These are phyloP conservation scores for Eumaeus atala DNA, from an alignment of 1,140 invertebrate species.

Conservation along the genomic window DNA sequence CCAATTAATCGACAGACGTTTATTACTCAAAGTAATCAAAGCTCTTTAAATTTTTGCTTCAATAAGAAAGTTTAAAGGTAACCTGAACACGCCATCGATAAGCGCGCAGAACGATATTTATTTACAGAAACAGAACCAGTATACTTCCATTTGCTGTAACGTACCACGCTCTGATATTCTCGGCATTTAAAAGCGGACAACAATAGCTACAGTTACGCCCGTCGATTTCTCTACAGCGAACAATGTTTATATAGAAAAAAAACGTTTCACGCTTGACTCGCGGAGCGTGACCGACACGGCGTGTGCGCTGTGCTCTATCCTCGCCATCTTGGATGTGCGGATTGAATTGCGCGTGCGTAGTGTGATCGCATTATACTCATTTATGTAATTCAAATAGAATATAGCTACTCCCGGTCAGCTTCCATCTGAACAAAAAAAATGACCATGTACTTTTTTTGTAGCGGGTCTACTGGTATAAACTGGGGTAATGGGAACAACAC, in stretches of 20 bases:
- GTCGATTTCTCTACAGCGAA: constrained; percentile 71
- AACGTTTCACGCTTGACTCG: constrained; percentile 51
- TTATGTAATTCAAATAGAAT: too few species aligned
- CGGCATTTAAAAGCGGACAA: constrained; percentile 58
- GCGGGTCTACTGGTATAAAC: too few species aligned
- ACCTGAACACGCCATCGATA: too few species aligned
- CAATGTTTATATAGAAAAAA: constrained; percentile 72
- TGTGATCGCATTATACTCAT: too few species aligned
- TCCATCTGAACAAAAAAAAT: too few species aligned
- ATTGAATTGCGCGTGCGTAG: constrained; percentile 45
- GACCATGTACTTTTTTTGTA: too few species aligned
- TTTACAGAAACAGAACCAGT: constrained; percentile 19
- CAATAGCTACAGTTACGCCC: constrained; percentile 65
- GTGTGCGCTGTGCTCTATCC: constrained; percentile 66
- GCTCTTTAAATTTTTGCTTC: not conserved
- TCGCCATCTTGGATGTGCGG: constrained; percentile 63
- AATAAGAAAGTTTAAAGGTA: constrained; percentile 10
- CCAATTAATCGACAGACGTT: too few species aligned
- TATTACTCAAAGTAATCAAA: too few species aligned
- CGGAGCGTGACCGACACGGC: constrained; percentile 60
- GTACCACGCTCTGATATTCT: constrained; percentile 69
- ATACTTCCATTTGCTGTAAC: constrained; percentile 49
- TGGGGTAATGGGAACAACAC: too few species aligned
- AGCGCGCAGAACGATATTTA: constrained; percentile 11
- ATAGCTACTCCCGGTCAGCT: too few species aligned